Evolutionary conservation across 1,140 invertebrate species (phyloP).

Genomic region (Platorchestia sp.): DNA sequence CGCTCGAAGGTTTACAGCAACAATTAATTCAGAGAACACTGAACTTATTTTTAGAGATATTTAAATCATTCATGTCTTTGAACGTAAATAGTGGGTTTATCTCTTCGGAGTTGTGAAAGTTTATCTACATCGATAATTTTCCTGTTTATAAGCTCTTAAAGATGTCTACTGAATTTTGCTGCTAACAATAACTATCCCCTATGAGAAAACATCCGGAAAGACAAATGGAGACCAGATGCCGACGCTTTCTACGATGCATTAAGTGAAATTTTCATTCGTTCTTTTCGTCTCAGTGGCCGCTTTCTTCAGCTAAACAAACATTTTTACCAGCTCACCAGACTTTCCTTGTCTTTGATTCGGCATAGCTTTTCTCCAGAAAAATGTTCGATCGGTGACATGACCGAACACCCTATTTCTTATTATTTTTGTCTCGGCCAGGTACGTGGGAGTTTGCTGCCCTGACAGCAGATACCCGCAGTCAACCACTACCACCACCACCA

Average conservation of each 20-base stretch:
- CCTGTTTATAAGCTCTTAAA: background rate
- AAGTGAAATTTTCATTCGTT: no score
- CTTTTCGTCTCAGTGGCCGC: background rate
- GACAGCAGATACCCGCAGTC: constrained; percentile 51
- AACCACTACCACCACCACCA: constrained; percentile 52
- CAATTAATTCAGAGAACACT: background rate
- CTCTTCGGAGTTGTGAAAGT: background rate
- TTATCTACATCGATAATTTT: background rate
- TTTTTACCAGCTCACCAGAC: no score
- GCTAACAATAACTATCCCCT: background rate
- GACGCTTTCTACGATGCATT: no score
- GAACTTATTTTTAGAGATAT: background rate
- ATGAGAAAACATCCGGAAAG: background rate
- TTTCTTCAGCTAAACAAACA: no score
- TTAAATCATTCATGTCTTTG: background rate
- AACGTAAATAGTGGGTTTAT: background rate
- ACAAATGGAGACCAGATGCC: no score
- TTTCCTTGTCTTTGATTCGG: no score
- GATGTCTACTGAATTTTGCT: no score
- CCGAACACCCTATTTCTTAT: no score
- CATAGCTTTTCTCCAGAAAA: no score
- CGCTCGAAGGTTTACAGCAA: background rate
- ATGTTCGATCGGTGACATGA: no score
- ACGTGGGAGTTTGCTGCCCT: constrained; percentile 63
- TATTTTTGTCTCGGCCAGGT: constrained; percentile 55